These are phyloP conservation scores for Ypsolopha sequella DNA, from an alignment of 2,888 invertebrate genomes.

Conservation along the genomic window DNA sequence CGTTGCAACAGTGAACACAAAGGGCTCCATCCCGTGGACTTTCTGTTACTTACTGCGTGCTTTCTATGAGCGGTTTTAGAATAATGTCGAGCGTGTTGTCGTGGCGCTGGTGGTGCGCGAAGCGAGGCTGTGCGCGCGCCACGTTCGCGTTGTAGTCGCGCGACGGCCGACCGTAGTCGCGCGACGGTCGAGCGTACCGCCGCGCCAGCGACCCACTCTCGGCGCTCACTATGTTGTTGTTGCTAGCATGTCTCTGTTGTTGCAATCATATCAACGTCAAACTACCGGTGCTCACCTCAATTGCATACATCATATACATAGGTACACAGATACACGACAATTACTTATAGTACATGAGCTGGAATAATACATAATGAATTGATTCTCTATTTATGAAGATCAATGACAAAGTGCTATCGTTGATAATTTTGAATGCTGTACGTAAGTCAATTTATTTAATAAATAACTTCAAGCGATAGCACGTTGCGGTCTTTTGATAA, in stretches of 20 bases:
- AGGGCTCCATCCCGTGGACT: constrained; percentile 26
- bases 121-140: constrained; percentile 53
- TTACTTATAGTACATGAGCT: constrained; percentile 1
- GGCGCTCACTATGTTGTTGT: constrained; percentile 69
- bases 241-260: constrained; percentile 68
- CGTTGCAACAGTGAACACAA: constrained; percentile 39
- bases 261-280: constrained; percentile 42
- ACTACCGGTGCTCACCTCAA: constrained; percentile 46
- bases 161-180: constrained; percentile 28
- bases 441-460: not conserved
- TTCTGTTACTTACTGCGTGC: constrained; percentile 67
- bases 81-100: constrained; percentile 72
- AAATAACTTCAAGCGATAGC: not conserved
- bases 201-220: constrained; percentile 64
- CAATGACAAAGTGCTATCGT: too few relatives aligned
- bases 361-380: not conserved
- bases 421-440: not conserved
- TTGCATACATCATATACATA: not conserved
- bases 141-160: constrained; percentile 25
- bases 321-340: not conserved
- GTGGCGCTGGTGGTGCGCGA: constrained; percentile 39
- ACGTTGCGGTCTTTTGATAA: not conserved
- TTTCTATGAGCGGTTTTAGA: constrained; percentile 69
- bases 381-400: too few relatives aligned
- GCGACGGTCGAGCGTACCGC: constrained; percentile 51